Evolutionary conservation across 2,113 vertebrate genomes (phyloP), one percentile per base, ranked within the genome.

Genomic region (Pelvicachromis taeniatus): DNA sequence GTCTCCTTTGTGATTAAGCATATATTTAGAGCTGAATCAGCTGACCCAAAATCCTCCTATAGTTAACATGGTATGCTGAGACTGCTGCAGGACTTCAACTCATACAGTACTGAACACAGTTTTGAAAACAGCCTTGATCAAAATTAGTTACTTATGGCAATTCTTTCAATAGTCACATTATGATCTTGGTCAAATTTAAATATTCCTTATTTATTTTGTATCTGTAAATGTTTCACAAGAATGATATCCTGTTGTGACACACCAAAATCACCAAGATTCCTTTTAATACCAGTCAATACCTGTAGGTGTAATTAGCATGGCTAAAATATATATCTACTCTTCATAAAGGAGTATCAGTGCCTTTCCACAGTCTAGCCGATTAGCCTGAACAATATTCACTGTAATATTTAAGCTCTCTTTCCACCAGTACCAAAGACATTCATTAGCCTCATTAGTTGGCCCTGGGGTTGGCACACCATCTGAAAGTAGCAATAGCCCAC

Each of bases 391-490:
- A 75, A 52, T 50, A 4, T 59, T 73, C 16, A 17, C 29, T 86
- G 86, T 35, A 33, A 42, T 33, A 58, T 68, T 12, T 65, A 54
- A 70, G 10, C 11, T 4, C n/a, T 80, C 19, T 23, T 85, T 82
- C 78, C 52, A 75, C 58, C 87, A 83, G 68, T 54, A 78, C 38
- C 26, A 61, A 70, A 87, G 87, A 59, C 68, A 26, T 77, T 93
- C 81, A 93, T 95, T 89, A 92, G 61, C 79, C 70, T 80, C 56
- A 68, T 75, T 77, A 87, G 78, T 83, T 77, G 14, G 54, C 48
- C 82, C 63, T 77, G 85, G 35, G 38, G 87, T 78, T 77, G 9
- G 79, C 59, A 70, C 78, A 88, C 9, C 26, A 45, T 80, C 80
- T 79, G 45, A 75, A 86, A 78, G 78, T 42, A 82, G 58, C 58